Conservation (phyloP, 2,113 vertebrate species). For the Orthonyx spaldingii region DNA sequence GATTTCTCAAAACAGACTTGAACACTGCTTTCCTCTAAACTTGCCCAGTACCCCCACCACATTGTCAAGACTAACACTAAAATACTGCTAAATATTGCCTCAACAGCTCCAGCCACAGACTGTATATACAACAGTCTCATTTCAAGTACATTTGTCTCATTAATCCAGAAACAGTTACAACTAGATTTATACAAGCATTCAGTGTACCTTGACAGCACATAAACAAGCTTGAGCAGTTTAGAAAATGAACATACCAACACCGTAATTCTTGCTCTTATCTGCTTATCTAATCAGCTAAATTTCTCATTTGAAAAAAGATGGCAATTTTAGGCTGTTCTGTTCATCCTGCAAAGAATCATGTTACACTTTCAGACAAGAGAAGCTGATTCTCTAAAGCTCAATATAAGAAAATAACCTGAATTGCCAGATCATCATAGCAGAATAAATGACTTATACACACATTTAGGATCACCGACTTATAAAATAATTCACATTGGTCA, state of each 20-base stretch:
- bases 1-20: background rate
- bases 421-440: background rate
- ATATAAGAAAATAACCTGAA: background rate
- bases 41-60: background rate
- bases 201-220: background rate
- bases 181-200: background rate
- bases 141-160: background rate
- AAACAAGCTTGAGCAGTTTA: background rate
- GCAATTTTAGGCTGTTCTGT: background rate
- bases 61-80: background rate
- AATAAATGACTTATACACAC: background rate
- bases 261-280: background rate
- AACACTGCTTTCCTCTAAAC: fast-evolving
- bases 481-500: background rate
- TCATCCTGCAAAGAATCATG: background rate
- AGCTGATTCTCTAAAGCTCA: background rate
- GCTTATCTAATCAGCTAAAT: background rate
- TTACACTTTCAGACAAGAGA: background rate
- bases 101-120: background rate
- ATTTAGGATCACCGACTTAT: background rate
- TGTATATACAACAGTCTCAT: background rate
- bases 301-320: background rate
- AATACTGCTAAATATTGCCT: background rate
- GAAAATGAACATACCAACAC: background rate
- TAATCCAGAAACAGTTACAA: background rate